These are phyloP conservation scores for Oncorhynchus kisutch DNA, from an alignment of 2,113 vertebrate species.

Conservation along the genomic window DNA sequence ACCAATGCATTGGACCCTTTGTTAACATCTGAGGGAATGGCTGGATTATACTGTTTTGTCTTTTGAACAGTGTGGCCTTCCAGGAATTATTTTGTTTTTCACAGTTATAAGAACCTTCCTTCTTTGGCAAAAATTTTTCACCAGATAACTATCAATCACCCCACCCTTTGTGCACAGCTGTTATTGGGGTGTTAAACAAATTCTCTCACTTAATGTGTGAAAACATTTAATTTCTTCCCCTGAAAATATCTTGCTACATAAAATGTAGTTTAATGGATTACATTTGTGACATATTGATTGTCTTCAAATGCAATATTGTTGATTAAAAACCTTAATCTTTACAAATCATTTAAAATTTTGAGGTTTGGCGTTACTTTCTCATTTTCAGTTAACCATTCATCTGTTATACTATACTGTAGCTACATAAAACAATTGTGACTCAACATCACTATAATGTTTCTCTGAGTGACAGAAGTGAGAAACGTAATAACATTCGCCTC, in stretches of 20 bases:
- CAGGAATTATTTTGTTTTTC: constrained; percentile 21
- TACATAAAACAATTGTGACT: background rate
- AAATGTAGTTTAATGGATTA: too few species aligned
- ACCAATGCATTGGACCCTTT: constrained; percentile 21
- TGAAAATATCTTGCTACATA: constrained; percentile 9
- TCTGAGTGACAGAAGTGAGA: constrained; percentile 9
- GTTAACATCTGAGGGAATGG: constrained; percentile 40
- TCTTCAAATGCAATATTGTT: too few species aligned
- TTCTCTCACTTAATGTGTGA: too few species aligned
- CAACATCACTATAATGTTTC: background rate
- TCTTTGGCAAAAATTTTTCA: too few species aligned
- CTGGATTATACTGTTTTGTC: constrained; percentile 28
- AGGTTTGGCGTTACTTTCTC: too few species aligned
- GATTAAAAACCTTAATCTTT: too few species aligned
- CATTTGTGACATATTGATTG: too few species aligned
- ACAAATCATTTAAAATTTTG: too few species aligned
- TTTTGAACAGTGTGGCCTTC: constrained; percentile 29
- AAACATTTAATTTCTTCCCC: constrained; percentile 17
- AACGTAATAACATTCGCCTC: background rate
- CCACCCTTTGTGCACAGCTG: too few species aligned
- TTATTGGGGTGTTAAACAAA: too few species aligned
- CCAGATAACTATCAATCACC: too few species aligned
- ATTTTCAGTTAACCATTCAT: background rate
- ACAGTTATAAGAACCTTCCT: too few species aligned
- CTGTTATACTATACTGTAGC: background rate